A percentile compares a stretch with the other conserved stretches of the same genome.
Conservation (phyloP, 2,888 invertebrate genomes). For the Exocentrus adspersus region DNA sequence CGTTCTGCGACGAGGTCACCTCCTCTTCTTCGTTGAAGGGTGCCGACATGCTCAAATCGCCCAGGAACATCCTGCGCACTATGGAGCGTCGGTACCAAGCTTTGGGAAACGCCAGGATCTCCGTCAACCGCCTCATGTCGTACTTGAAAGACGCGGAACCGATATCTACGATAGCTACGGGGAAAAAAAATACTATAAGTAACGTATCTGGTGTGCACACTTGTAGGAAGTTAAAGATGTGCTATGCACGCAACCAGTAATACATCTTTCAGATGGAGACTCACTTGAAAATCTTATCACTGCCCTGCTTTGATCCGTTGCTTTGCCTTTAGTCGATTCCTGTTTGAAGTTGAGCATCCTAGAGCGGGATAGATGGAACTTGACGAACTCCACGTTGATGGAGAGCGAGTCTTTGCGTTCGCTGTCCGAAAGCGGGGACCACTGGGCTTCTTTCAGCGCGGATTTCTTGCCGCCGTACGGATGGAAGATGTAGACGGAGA, state of each 20-base stretch:
- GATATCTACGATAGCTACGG: slow-evolving; percentile 90
- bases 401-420: slow-evolving; percentile 96
- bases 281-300: slow-evolving; percentile 91
- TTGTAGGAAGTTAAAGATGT: too few species aligned
- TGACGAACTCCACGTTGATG: slow-evolving; percentile 96
- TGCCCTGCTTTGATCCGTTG: slow-evolving; percentile 78
- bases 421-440: slow-evolving; percentile 86
- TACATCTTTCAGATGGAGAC: slow-evolving; percentile 52
- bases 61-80: slow-evolving; percentile 90
- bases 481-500: slow-evolving; percentile 98
- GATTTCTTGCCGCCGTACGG: slow-evolving; percentile 95
- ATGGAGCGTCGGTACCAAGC: slow-evolving; percentile 98
- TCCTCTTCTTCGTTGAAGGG: slow-evolving; percentile 59
- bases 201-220: too few species aligned
- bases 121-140: slow-evolving; percentile 96
- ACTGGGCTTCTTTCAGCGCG: slow-evolving; percentile 81
- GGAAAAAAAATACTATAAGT: background rate
- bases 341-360: slow-evolving; percentile 85
- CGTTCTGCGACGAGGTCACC: slow-evolving; percentile 36
- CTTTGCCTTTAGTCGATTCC: slow-evolving; percentile 64
- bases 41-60: slow-evolving; percentile 80
- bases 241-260: too few species aligned
- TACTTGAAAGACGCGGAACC: slow-evolving; percentile 98
- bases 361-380: slow-evolving; percentile 92
- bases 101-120: slow-evolving; percentile 97